These are phyloP conservation scores for Diarsia mendica DNA, from an alignment of 2,888 invertebrate genomes.

Conservation along the genomic window DNA sequence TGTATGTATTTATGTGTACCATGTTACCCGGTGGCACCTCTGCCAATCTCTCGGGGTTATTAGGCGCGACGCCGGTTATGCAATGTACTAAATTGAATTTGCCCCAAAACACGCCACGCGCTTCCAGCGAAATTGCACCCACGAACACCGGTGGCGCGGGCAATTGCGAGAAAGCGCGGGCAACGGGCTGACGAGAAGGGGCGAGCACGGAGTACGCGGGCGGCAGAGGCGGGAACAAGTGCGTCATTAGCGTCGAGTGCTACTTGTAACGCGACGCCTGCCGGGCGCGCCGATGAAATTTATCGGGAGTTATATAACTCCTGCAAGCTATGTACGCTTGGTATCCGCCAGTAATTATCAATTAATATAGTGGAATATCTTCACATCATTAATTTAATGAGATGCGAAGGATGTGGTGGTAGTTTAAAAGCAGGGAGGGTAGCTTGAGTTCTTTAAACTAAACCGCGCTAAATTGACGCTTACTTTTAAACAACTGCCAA, in stretches of 20 bases:
- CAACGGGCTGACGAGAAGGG: constrained; percentile 64
- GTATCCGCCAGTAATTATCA: constrained; percentile 60
- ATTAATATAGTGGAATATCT: constrained; percentile 58
- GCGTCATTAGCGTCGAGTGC: constrained; percentile 76
- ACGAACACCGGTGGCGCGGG: constrained; percentile 57
- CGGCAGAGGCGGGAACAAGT: constrained; percentile 70
- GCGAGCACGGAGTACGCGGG: constrained; percentile 62
- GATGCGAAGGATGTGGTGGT: constrained; percentile 14
- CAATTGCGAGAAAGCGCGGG: constrained; percentile 64
- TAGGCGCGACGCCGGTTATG: constrained; percentile 57
- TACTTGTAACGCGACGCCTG: constrained; percentile 73
- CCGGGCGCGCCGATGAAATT: constrained; percentile 68
- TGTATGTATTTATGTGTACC: constrained; percentile 31
- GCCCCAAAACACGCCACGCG: constrained; percentile 54
- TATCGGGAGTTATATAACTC: constrained; percentile 65
- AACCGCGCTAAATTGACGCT: background rate
- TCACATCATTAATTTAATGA: constrained; percentile 53
- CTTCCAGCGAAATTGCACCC: constrained; percentile 59
- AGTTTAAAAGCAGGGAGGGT: constrained; percentile 11
- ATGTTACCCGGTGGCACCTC: constrained; percentile 42
- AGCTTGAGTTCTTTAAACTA: background rate
- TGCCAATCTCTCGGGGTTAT: constrained; percentile 54
- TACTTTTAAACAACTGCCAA: background rate
- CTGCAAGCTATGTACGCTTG: constrained; percentile 55
- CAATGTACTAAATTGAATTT: constrained; percentile 59